Evolutionary conservation across 1,140 invertebrate species (phyloP), one percentile per base, ranked within the genome.

Genomic region (Scaptodrosophila lebanonensis): DNA sequence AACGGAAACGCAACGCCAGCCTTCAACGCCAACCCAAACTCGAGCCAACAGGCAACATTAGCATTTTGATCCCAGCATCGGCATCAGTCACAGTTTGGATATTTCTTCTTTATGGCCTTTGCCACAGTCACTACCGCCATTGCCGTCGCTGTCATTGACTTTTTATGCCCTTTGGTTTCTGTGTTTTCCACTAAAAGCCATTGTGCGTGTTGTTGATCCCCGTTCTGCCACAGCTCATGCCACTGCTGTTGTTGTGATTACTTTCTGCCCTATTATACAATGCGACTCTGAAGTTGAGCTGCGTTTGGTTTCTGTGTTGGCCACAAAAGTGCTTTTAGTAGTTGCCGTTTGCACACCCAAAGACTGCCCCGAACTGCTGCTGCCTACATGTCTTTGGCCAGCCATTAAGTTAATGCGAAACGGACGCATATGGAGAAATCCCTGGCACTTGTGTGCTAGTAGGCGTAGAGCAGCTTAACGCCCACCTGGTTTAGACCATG

Each of bases 271-370:
- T 58, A 15, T 27, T 11, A 27, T 32, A 42, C 22, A 32, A 22
- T 7, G 16, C 33, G 53, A n/a, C n/a, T 15, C 15, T 29, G 4
- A 12, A 22, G 17, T 11, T 11, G 9, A 25, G 25, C 13, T 15
- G 27, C 27, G 16, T 22, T 16, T 63, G 32, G 11, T n/a, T 48
- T 1, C 47, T 35, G 56, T 54, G 66, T 50, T 59, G 52, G 48
- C 75, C 68, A 54, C 75, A 68, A 52, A 79, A 79, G 73, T 82
- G 73, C 68, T 79, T 82, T 79, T 79, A 73, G 73, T 79, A 79
- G 75, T 82, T 79, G 48, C 40, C 45, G 75, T 61, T 79, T 77
- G 64, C 79, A 63, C 66, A 56, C 68, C 73, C 33, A 64, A 72
- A 79, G 64, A 75, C 76, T 53, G 51, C 54, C 70, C 30, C 27